These are phyloP conservation scores for Lycophotia porphyrea DNA, from an alignment of 2,888 invertebrate species.

Conservation along the genomic window DNA sequence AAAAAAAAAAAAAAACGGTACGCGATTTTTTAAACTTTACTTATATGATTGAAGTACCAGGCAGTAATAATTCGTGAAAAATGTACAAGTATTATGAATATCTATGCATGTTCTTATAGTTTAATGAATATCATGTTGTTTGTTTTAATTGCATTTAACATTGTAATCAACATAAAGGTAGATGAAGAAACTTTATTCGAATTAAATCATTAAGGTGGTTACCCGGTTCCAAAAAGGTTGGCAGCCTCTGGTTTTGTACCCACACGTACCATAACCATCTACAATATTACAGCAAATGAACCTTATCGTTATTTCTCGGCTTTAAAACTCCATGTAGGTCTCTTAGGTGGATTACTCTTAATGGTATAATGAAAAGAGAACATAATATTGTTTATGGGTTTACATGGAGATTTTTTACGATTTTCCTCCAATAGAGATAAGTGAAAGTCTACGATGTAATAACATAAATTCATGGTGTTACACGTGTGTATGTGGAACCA, in stretches of 20 bases:
- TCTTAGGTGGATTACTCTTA: slow-evolving; percentile 42
- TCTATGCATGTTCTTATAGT: neutral
- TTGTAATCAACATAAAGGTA: neutral
- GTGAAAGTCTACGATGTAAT: slow-evolving; percentile 56
- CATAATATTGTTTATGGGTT: slow-evolving; percentile 49
- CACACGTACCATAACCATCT: slow-evolving; percentile 8
- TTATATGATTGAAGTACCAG: neutral
- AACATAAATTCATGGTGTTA: slow-evolving; percentile 49
- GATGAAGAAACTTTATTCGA: neutral
- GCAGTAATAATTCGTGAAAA: neutral
- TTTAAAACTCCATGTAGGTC: slow-evolving; percentile 41
- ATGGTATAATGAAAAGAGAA: slow-evolving; percentile 43
- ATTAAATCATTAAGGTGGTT: neutral
- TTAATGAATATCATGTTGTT: neutral
- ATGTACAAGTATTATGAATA: neutral
- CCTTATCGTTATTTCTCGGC: slow-evolving; percentile 32
- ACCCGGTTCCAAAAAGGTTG: neutral
- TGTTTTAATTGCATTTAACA: neutral
- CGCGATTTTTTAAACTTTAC: neutral
- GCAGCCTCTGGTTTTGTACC: slow-evolving; percentile 6
- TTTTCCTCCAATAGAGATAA: slow-evolving; percentile 46
- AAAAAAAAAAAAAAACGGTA: no score
- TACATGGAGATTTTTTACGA: slow-evolving; percentile 55
- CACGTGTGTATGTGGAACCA: neutral
- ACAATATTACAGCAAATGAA: slow-evolving; percentile 43